These are phyloP conservation scores for Platycnemis pennipes DNA, from an alignment of 2,888 invertebrate genomes.

Conservation along the genomic window DNA sequence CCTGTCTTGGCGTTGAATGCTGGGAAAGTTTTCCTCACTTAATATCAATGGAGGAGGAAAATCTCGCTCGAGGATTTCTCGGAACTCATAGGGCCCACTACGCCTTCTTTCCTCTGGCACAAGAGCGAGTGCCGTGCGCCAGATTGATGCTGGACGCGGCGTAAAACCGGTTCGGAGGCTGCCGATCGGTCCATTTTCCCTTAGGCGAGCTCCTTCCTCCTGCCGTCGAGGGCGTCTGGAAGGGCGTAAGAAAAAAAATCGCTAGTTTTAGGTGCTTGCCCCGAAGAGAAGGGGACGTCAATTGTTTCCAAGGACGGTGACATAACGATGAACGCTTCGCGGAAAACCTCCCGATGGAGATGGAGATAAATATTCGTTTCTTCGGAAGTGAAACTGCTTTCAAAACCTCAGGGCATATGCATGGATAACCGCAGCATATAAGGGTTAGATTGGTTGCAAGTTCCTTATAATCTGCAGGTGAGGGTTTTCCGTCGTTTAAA, in stretches of 20 bases:
- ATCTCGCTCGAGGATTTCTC: background rate
- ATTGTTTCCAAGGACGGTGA: background rate
- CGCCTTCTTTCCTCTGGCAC: background rate
- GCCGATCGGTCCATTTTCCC: constrained; percentile 5
- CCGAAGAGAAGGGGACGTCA: background rate
- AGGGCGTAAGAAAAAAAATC: background rate
- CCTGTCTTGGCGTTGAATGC: background rate
- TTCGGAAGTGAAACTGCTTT: background rate
- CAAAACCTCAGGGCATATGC: background rate
- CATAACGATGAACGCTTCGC: background rate
- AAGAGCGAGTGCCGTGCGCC: background rate
- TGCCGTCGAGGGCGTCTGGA: background rate
- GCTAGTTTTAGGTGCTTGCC: background rate
- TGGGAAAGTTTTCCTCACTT: background rate
- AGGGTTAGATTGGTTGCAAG: too few species aligned
- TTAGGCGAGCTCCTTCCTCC: background rate
- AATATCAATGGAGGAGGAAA: background rate
- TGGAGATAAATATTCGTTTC: background rate
- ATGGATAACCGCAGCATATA: background rate
- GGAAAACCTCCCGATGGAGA: background rate
- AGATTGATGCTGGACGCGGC: background rate
- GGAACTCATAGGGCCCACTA: background rate
- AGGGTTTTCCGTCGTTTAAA: too few species aligned
- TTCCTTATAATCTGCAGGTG: too few species aligned
- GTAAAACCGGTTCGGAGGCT: background rate